Conservation (phyloP, 2,113 vertebrate genomes). For the Campylorhamphus procurvoides region DNA sequence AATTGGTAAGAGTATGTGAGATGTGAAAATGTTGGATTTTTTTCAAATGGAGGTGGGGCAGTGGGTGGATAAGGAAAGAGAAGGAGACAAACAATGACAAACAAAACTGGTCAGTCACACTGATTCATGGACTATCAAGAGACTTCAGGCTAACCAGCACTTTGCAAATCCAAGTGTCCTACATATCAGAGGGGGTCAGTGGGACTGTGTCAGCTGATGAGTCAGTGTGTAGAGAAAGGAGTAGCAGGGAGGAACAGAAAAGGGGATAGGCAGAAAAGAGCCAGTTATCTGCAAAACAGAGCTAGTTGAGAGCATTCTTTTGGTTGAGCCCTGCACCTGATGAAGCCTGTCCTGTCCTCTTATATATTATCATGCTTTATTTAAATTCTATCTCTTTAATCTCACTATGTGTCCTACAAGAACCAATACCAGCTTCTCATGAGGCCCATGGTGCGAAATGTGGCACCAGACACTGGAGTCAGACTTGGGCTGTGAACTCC, state of each 20-base stretch:
- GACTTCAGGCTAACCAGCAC: background rate
- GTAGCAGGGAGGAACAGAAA: background rate
- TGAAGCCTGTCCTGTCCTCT: background rate
- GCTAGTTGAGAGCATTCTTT: rapidly evolving
- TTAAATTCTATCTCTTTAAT: background rate
- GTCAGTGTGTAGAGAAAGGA: background rate
- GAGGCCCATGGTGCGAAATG: background rate
- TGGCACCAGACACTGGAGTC: background rate
- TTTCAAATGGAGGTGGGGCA: background rate
- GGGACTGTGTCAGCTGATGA: background rate
- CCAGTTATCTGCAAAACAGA: rapidly evolving
- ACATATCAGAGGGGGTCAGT: rapidly evolving
- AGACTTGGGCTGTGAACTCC: rapidly evolving
- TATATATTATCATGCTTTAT: background rate
- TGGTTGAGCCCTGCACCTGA: background rate
- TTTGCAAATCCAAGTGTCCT: background rate
- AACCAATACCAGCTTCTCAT: background rate
- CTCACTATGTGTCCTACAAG: background rate
- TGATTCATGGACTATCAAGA: background rate
- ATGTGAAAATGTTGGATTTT: background rate
- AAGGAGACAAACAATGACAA: background rate
- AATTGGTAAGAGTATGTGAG: background rate
- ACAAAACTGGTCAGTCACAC: background rate
- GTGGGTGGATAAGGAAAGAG: rapidly evolving
- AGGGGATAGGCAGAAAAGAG: rapidly evolving